A percentile compares a stretch with the other conserved stretches of the same genome.
Evolutionary conservation across 1,140 invertebrate genomes (phyloP).

Genomic region (Tetragonula clypearis): DNA sequence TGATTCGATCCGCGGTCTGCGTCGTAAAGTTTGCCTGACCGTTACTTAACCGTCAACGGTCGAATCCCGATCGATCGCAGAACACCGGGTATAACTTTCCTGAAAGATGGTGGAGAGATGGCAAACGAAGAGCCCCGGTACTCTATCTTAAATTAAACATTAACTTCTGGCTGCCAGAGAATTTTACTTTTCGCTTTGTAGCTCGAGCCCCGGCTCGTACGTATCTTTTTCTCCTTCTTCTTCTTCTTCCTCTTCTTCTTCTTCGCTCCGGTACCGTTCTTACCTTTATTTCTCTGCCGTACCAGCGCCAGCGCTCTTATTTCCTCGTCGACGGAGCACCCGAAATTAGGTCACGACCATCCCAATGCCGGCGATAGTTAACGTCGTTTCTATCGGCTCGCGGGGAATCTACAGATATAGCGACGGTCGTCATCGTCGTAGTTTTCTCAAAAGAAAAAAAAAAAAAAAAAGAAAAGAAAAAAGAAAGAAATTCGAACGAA

Average conservation of each 20-base stretch:
- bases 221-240: slow-evolving; percentile 37
- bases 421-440: not conserved
- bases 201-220: slow-evolving; percentile 64
- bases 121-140: slow-evolving; percentile 30
- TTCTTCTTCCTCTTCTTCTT: slow-evolving; percentile 16
- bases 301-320: slow-evolving; percentile 8
- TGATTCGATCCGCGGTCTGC: no score
- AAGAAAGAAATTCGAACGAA: not conserved
- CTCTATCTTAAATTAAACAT: slow-evolving; percentile 77
- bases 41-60: not conserved
- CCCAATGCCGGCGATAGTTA: slow-evolving; percentile 10
- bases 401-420: not conserved
- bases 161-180: slow-evolving; percentile 69
- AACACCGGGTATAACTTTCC: slow-evolving; percentile 25
- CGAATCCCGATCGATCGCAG: slow-evolving; percentile 19
- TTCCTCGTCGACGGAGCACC: slow-evolving; percentile 29
- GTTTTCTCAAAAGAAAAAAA: not conserved
- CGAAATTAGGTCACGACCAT: slow-evolving; percentile 32
- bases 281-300: slow-evolving; percentile 29
- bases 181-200: slow-evolving; percentile 70
- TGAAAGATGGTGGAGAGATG: slow-evolving; percentile 18
- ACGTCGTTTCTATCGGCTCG: slow-evolving; percentile 23
- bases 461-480: not conserved
- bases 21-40: slow-evolving; percentile 5
- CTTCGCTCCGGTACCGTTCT: slow-evolving; percentile 21